phyloP scores from a whole-genome alignment of 1,140 invertebrate species.

The Drosophila sucinea region DNA sequence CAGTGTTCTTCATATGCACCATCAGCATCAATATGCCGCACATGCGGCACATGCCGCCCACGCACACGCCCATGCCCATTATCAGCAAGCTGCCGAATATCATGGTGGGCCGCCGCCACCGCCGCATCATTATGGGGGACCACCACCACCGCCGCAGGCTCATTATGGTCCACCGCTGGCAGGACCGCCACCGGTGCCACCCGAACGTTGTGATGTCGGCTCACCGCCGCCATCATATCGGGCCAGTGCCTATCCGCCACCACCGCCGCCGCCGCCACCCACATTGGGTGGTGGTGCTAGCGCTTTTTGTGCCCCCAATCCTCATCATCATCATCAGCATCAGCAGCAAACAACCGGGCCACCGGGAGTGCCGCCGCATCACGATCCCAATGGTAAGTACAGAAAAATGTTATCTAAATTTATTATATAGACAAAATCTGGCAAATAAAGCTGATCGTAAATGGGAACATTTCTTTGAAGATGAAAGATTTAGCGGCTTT shows the following conservation, averaged over 20 bases:
- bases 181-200: conserved; percentile 53
- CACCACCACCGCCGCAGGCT: conserved; percentile 38
- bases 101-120: conserved; percentile 61
- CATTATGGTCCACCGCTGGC: conserved; percentile 59
- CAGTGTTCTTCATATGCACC: conserved; percentile 60
- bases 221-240: conserved; percentile 78
- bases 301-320: conserved; percentile 77
- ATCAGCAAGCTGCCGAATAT: conserved; percentile 72
- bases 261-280: conserved; percentile 53
- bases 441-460: no score
- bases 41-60: conserved; percentile 59
- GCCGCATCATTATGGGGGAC: conserved; percentile 49
- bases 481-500: conserved; percentile 54
- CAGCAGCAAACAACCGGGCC: conserved; percentile 45
- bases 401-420: neutral
- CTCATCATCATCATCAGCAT: conserved; percentile 75
- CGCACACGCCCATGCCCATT: conserved; percentile 31
- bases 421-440: no score
- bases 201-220: conserved; percentile 73
- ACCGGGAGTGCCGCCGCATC: conserved; percentile 56
- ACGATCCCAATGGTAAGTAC: conserved; percentile 77
- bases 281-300: conserved; percentile 70
- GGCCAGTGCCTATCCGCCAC: conserved; percentile 64
- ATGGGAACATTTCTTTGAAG: no score
- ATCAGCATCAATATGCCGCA: conserved; percentile 68